phyloP scores from a whole-genome alignment of 2,888 invertebrate genomes.

The Coleophora deauratella region DNA sequence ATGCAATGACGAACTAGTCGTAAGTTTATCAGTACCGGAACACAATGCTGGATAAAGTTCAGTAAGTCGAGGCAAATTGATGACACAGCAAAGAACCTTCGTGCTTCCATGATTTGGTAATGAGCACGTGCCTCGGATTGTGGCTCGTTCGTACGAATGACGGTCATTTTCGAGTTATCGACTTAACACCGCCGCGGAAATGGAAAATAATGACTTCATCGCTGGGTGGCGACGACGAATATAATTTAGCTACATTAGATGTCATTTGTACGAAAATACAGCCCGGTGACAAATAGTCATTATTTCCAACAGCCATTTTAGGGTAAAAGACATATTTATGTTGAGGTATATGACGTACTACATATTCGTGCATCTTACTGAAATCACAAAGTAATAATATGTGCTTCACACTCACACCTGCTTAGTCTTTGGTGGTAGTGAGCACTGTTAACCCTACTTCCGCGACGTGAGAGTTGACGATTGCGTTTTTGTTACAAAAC shows the following conservation, averaged over 20 bases:
- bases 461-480: slow-evolving; percentile 42
- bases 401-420: slow-evolving; percentile 35
- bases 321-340: slow-evolving; percentile 10
- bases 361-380: too few species aligned
- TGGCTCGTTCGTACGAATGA: slow-evolving; percentile 51
- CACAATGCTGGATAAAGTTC: too few species aligned
- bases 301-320: slow-evolving; percentile 13
- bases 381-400: too few species aligned
- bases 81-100: slow-evolving; percentile 22
- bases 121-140: slow-evolving; percentile 49
- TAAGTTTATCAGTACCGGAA: too few species aligned
- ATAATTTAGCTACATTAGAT: slow-evolving; percentile 63
- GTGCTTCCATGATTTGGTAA: slow-evolving; percentile 48
- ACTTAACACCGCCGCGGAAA: slow-evolving; percentile 65
- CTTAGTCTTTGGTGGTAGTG: slow-evolving; percentile 33
- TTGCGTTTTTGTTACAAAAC: slow-evolving; percentile 53
- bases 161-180: slow-evolving; percentile 73
- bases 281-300: slow-evolving; percentile 23
- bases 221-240: slow-evolving; percentile 50
- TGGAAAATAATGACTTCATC: slow-evolving; percentile 72
- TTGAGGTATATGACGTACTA: too few species aligned
- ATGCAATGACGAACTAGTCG: too few species aligned
- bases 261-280: slow-evolving; percentile 51
- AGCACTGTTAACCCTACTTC: slow-evolving; percentile 57
- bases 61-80: slow-evolving; percentile 9